Base-by-base conservation (phyloP, 2,888 invertebrate species). In the Hololepta plana region DNA sequence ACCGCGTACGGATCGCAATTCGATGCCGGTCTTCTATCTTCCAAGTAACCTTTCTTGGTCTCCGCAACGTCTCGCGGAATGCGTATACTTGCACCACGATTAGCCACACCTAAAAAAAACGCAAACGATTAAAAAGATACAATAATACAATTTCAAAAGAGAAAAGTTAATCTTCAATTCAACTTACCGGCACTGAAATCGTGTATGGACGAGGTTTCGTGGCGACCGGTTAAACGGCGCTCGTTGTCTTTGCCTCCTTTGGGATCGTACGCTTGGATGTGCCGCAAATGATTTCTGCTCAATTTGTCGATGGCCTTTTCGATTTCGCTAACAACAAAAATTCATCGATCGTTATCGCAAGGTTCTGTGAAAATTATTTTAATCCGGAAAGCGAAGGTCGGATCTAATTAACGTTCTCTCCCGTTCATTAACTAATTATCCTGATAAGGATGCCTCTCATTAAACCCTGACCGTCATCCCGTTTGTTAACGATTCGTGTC, bases 231-330 rank as follows among this genome's bases (percentile, higher is more conserved):
- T 33, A 98, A 64, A 36, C 96, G 74, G 35, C 95, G 72, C 52
- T 84, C 88, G 58, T 98, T 98, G 63, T 98, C 96, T 53, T 80
- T 79, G 32, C 96, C 96, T 45, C 84, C 80, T 36, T 85, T 76
- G 7, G 93, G 95, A 57, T 96, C 96, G 54, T 96, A 96, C 36
- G 87, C 88, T 48, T 79, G 75, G 54, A 98, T 96, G 55, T 98
- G 96, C 37, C 82, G 73, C 43, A 74, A 67, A 54, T 98, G 96
- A 37, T 80, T 74, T 47, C 84, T 80, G 36, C 88, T 80, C 38
- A 98, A 63, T 55, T 84, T 88, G 53, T 91, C 87, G 45, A 98
- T 95, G 3, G 96, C 96, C 43, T 76, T 76, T 54, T 96, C 85
- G 43, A 98, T 96, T 47, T 77, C 85, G 43, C 81, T 85, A 54